Conservation (phyloP, 35 echinoderm and acorn worm genomes). For the Anneissia japonica region DNA sequence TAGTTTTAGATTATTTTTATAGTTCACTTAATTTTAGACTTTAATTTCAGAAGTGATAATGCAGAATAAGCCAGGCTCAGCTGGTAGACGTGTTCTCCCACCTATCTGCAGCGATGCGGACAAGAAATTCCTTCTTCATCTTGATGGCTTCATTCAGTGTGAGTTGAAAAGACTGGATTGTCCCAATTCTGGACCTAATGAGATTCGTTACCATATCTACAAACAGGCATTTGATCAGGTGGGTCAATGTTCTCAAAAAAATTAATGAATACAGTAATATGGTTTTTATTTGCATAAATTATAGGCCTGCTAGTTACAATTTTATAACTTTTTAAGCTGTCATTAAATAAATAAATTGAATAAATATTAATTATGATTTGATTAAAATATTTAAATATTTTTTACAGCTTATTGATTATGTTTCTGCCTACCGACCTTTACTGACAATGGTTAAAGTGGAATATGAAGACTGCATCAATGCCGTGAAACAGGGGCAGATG, state of each 20-base stretch:
- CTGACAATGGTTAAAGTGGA: constrained; percentile 83
- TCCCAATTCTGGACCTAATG: constrained; percentile 35
- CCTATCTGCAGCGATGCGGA: constrained; percentile 70
- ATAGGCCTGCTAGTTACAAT: background rate
- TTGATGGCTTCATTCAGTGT: constrained; percentile 44
- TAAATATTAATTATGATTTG: background rate
- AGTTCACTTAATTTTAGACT: too few relatives aligned
- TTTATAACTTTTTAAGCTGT: background rate
- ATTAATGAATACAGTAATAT: background rate
- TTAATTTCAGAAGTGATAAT: too few relatives aligned
- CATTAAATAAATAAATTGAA: background rate
- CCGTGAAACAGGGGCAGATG: constrained; percentile 82
- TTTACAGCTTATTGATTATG: constrained; percentile 76
- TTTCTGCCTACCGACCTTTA: constrained; percentile 71
- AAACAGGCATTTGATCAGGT: constrained; percentile 85
- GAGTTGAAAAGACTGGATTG: constrained; percentile 51
- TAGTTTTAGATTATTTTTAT: too few relatives aligned
- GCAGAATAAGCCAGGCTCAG: constrained; percentile 21
- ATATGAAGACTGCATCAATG: constrained; percentile 90
- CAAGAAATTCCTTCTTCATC: constrained; percentile 54
- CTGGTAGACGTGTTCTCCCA: constrained; percentile 51
- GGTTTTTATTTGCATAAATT: background rate
- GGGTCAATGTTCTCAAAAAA: background rate
- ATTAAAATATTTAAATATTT: background rate
- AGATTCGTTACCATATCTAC: constrained; percentile 56